phyloP scores from a whole-genome alignment of 2,113 vertebrate species.

The Brachypteracias leptosomus region DNA sequence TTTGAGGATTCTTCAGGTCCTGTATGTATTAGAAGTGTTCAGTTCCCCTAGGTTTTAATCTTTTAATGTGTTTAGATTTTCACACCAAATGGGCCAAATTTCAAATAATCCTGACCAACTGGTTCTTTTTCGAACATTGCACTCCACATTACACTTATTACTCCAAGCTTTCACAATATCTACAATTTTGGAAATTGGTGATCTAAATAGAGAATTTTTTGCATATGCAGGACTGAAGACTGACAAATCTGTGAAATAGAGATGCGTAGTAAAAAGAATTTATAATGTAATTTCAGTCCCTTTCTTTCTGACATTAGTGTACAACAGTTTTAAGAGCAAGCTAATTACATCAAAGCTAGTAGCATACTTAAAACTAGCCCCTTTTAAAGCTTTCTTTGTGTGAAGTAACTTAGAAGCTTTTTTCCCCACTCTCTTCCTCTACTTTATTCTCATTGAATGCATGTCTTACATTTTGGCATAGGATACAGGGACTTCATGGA shows the following conservation, averaged over 20 bases:
- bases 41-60: not conserved
- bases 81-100: not conserved
- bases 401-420: not conserved
- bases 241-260: not conserved
- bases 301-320: constrained; percentile 20
- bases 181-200: not conserved
- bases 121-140: not conserved
- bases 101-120: not conserved
- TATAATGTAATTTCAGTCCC: not conserved
- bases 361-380: not conserved
- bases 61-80: constrained; percentile 38
- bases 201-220: not conserved
- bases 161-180: not conserved
- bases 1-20: not conserved
- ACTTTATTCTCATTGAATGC: not conserved
- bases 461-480: not conserved
- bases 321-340: constrained; percentile 48
- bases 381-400: not conserved
- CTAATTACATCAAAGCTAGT: constrained; percentile 12
- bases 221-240: not conserved
- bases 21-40: not conserved
- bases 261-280: not conserved
- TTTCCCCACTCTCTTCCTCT: not conserved
- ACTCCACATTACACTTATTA: not conserved
- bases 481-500: not conserved